Conservation (phyloP, 2,888 invertebrate genomes). For the Elysia crispata region DNA sequence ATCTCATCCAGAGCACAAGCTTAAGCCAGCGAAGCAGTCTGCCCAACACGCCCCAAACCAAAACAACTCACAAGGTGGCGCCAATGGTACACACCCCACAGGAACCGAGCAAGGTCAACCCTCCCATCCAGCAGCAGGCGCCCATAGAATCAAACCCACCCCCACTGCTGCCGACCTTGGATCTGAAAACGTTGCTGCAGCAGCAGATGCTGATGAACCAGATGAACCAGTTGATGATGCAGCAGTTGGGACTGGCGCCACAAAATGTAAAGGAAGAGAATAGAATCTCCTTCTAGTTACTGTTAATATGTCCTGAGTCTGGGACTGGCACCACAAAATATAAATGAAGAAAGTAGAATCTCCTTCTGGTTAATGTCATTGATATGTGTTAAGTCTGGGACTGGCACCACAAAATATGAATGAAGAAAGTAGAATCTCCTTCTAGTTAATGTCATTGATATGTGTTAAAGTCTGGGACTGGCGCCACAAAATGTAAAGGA, state of each 20-base stretch:
- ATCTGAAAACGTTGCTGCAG: background rate
- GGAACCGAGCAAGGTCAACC: background rate
- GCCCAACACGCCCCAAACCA: background rate
- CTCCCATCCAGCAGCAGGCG: background rate
- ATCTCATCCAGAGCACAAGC: background rate
- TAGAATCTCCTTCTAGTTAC: no score
- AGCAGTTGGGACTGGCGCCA: slow-evolving; percentile 14
- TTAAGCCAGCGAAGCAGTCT: background rate
- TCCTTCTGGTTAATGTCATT: no score
- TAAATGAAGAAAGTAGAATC: no score
- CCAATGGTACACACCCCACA: slow-evolving; percentile 30
- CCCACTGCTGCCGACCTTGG: background rate
- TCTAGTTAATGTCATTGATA: no score
- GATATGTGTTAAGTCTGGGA: no score
- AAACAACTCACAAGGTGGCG: slow-evolving; percentile 22
- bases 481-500: no score
- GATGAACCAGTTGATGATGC: slow-evolving; percentile 26
- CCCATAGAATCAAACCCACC: background rate
- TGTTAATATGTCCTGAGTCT: no score
- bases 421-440: no score
- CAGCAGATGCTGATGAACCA: slow-evolving; percentile 14
- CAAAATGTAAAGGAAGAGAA: no score
- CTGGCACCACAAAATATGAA: no score
- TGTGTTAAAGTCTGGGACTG: no score
- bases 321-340: no score